These are phyloP conservation scores for Eulimnadia texana DNA, from an alignment of 1,140 invertebrate genomes.

Conservation along the genomic window DNA sequence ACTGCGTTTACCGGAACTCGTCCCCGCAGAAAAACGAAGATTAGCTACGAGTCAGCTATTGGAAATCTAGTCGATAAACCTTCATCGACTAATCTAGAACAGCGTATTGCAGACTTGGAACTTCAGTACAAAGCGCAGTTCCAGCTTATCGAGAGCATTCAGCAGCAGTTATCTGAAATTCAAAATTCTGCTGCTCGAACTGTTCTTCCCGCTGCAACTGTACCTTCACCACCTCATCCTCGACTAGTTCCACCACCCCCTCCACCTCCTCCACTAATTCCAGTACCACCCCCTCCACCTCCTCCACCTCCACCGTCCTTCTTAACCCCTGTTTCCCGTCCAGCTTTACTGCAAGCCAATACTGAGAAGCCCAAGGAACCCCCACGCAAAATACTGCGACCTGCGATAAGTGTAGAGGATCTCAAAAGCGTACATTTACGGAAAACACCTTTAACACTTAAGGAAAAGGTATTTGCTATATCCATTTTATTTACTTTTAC, in stretches of 20 bases:
- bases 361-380: background rate
- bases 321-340: background rate
- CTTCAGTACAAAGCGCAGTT: background rate
- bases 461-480: background rate
- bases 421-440: background rate
- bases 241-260: background rate
- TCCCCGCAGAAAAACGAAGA: no score
- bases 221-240: background rate
- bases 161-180: background rate
- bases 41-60: no score
- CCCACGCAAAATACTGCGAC: background rate
- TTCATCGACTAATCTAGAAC: no score
- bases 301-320: background rate
- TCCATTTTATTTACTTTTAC: background rate
- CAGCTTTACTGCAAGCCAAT: background rate
- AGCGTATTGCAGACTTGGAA: background rate
- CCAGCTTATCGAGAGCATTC: background rate
- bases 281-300: constrained; percentile 2
- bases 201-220: background rate
- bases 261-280: background rate
- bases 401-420: constrained; percentile 3
- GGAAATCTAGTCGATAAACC: no score
- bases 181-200: no score
- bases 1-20: no score
- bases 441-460: background rate